Evolutionary conservation across 2,113 vertebrate species (phyloP).

Genomic region (Oreocharis arfaki): DNA sequence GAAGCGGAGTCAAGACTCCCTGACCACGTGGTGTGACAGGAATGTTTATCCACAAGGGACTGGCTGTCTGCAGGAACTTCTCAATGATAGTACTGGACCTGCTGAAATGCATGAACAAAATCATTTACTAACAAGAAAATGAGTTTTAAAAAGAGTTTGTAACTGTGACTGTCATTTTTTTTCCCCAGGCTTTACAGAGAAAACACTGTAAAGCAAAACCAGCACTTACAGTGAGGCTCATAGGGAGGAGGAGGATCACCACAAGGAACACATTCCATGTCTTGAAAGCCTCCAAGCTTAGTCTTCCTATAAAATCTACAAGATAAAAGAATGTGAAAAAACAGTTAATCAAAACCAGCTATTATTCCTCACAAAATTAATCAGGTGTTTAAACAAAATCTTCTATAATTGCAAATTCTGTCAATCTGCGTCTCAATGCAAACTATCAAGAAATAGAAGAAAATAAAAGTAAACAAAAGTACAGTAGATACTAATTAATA

Average conservation of each 20-base stretch:
- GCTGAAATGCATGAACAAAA: background rate
- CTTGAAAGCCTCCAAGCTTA: slow-evolving; percentile 94
- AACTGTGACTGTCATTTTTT: background rate
- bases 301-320: slow-evolving; percentile 95
- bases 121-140: background rate
- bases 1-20: background rate
- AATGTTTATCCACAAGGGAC: background rate
- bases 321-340: background rate
- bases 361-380: background rate
- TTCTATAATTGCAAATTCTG: background rate
- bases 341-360: background rate
- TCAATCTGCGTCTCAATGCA: background rate
- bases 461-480: background rate
- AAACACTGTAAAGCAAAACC: background rate
- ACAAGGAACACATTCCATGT: slow-evolving; percentile 96
- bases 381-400: background rate
- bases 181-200: background rate
- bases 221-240: slow-evolving; percentile 92
- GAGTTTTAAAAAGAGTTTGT: background rate
- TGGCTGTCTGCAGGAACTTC: background rate
- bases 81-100: background rate
- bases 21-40: background rate
- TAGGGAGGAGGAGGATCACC: slow-evolving; percentile 93
- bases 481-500: background rate
- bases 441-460: background rate